These are phyloP conservation scores for Amphipoea lucens DNA, from an alignment of 2,888 invertebrate genomes.

Conservation along the genomic window DNA sequence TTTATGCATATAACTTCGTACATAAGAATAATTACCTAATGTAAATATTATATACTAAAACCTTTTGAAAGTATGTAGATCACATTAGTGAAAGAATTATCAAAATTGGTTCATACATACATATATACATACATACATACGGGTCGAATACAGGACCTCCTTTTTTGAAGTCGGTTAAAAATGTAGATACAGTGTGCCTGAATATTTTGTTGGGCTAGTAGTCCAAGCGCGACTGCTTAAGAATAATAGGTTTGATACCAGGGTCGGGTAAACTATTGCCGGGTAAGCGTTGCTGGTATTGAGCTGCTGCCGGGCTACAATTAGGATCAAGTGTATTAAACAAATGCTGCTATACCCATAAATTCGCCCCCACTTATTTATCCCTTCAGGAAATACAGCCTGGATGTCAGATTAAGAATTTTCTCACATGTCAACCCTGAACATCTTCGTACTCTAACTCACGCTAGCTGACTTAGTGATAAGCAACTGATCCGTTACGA, in stretches of 20 bases:
- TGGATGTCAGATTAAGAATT: neutral
- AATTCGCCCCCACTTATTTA: neutral
- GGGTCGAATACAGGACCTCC: no score
- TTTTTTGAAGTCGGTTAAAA: no score
- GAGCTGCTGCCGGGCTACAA: neutral
- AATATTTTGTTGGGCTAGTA: neutral
- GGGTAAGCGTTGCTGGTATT: neutral
- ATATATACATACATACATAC: no score
- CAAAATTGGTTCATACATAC: no score
- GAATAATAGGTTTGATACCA: neutral
- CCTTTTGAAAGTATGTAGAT: no score
- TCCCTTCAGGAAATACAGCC: neutral
- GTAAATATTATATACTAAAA: no score
- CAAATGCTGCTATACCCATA: neutral
- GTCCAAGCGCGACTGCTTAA: neutral
- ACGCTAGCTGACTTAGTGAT: constrained; percentile 12
- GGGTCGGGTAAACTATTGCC: neutral
- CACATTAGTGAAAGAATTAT: no score
- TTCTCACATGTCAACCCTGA: constrained; percentile 9
- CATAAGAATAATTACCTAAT: no score
- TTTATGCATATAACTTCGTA: no score
- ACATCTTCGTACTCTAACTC: neutral
- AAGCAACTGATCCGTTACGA: constrained; percentile 42
- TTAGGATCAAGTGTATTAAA: neutral
- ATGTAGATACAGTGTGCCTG: neutral